Evolutionary conservation across 2,888 invertebrate species (phyloP).

Genomic region (Lasioglossum vierecki): DNA sequence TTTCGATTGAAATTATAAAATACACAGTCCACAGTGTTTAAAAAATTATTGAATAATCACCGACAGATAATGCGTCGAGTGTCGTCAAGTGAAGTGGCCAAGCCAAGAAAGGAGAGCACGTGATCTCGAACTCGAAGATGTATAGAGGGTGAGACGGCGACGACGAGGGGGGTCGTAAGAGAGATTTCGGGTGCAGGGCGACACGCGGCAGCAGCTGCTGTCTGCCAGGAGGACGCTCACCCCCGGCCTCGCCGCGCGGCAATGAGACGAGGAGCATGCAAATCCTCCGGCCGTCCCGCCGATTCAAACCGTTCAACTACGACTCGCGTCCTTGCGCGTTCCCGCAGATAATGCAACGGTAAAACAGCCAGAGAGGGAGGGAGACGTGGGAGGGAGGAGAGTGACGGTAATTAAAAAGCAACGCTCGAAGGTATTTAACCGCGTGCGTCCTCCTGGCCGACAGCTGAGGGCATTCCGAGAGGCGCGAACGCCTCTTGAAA

Average conservation of each 20-base stretch:
- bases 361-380: not conserved
- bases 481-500: slow-evolving; percentile 34
- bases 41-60: not conserved
- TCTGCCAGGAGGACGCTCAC: slow-evolving; percentile 52
- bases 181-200: slow-evolving; percentile 39
- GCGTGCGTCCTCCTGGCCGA: slow-evolving; percentile 19
- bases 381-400: not conserved
- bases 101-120: not conserved
- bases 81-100: not conserved
- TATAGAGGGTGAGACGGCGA: slow-evolving; percentile 1
- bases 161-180: slow-evolving; percentile 29
- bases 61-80: not conserved
- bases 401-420: slow-evolving; percentile 40
- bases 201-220: slow-evolving; percentile 51
- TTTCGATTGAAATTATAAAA: too few species aligned
- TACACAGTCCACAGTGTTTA: too few species aligned
- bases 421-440: slow-evolving; percentile 45
- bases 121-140: not conserved
- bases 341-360: slow-evolving; percentile 28
- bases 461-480: slow-evolving; percentile 44
- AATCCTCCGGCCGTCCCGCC: slow-evolving; percentile 26
- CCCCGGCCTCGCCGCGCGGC: slow-evolving; percentile 24
- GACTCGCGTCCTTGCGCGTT: slow-evolving; percentile 48
- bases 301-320: not conserved
- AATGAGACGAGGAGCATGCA: slow-evolving; percentile 36